Evolutionary conservation across 2,113 vertebrate genomes (phyloP).

Genomic region (Silurus meridionalis): DNA sequence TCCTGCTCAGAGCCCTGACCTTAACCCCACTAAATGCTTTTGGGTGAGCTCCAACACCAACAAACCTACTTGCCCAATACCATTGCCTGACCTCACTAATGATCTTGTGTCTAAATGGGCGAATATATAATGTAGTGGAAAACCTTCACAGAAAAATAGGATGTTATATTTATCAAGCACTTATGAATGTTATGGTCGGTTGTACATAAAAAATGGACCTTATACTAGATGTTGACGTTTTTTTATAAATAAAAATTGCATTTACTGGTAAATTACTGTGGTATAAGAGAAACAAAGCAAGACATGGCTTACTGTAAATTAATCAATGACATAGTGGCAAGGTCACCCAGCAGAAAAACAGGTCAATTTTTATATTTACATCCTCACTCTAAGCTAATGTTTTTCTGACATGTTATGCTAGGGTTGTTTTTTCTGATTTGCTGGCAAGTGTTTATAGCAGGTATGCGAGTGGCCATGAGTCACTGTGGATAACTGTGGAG

Average conservation of each 20-base stretch:
- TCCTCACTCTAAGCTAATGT: not conserved
- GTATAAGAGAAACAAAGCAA: not conserved
- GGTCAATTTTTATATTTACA: no score
- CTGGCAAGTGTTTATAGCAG: not conserved
- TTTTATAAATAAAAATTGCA: not conserved
- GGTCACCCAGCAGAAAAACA: not conserved
- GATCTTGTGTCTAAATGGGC: not conserved
- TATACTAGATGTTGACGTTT: not conserved
- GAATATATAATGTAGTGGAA: not conserved
- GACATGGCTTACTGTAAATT: not conserved
- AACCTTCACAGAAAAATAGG: not conserved
- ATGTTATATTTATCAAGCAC: not conserved
- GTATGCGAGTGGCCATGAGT: slow-evolving; percentile 14
- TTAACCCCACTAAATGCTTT: not conserved
- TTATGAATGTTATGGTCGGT: not conserved
- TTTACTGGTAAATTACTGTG: not conserved
- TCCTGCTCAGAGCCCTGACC: not conserved
- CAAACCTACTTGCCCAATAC: not conserved
- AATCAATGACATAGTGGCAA: not conserved
- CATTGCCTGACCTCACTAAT: not conserved
- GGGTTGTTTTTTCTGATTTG: not conserved
- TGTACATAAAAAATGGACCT: not conserved
- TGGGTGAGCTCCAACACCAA: not conserved
- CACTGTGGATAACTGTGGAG: slow-evolving; percentile 20
- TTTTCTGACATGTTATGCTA: not conserved